Evolutionary conservation across 1,140 invertebrate species (phyloP).

Genomic region (Mactra quadrangularis): DNA sequence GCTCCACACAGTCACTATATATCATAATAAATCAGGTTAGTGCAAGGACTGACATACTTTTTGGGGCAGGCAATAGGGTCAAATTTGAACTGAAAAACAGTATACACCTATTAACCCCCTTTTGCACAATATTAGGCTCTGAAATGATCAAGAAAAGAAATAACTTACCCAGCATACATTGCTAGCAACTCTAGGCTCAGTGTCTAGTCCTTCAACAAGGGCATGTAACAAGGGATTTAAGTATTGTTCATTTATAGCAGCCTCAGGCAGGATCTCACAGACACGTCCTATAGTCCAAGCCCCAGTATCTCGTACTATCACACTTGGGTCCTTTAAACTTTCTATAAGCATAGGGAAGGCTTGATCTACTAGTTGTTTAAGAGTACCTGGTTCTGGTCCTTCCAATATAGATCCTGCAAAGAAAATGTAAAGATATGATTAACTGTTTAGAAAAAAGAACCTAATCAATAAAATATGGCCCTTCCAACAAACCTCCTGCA

Average conservation of each 20-base stretch:
- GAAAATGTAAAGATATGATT: no score
- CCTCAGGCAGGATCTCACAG: slow-evolving; percentile 98
- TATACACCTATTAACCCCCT: background rate
- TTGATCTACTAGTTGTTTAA: slow-evolving; percentile 97
- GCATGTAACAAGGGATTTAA: slow-evolving; percentile 93
- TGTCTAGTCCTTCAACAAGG: slow-evolving; percentile 92
- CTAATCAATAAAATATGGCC: no score
- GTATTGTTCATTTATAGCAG: slow-evolving; percentile 93
- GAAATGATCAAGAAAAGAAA: no score
- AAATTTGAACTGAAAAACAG: background rate
- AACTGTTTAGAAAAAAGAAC: no score
- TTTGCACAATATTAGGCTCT: no score
- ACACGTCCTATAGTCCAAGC: slow-evolving; percentile 99
- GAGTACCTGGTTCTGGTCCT: slow-evolving; percentile 93
- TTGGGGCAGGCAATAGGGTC: background rate
- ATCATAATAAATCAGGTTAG: no score
- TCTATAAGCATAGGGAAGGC: slow-evolving; percentile 98
- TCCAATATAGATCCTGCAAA: slow-evolving; percentile 93
- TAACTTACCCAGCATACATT: slow-evolving; percentile 98
- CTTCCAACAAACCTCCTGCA: no score
- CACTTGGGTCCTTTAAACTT: slow-evolving; percentile 93
- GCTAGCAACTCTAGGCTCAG: slow-evolving; percentile 97
- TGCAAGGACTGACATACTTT: no score
- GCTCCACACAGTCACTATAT: no score
- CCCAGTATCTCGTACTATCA: slow-evolving; percentile 97